Percentiles rank a stretch among this genome's conserved stretches.
Evolutionary conservation across 2,888 invertebrate species (phyloP).

Genomic region (Lepidocyrtoides sp.): DNA sequence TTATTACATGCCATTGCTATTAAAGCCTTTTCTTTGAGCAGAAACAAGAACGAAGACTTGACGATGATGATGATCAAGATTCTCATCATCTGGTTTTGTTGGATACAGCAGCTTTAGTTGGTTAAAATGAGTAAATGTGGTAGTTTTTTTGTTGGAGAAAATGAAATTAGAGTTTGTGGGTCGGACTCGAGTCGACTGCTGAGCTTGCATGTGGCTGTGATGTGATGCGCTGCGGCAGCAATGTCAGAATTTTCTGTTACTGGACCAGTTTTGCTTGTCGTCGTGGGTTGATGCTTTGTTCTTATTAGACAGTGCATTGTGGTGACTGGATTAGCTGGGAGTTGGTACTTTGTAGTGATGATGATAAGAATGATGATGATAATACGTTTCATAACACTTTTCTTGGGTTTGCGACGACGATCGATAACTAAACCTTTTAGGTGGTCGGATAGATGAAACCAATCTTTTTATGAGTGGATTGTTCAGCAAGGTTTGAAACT

Average conservation of each 20-base stretch:
- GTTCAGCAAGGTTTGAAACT: too few relatives aligned
- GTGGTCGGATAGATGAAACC: conserved; percentile 5
- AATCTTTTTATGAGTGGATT: too few relatives aligned
- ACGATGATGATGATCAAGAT: background rate
- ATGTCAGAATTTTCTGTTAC: conserved; percentile 6
- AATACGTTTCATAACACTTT: background rate
- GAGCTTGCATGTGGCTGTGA: conserved; percentile 12
- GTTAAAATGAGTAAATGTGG: background rate
- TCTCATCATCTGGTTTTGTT: background rate
- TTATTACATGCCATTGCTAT: background rate
- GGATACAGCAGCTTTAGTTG: background rate
- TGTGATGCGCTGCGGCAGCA: background rate
- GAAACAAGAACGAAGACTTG: background rate
- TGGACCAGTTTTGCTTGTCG: conserved; percentile 55
- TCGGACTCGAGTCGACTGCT: conserved; percentile 28
- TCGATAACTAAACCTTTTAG: conserved; percentile 22
- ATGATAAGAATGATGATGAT: background rate
- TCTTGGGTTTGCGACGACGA: background rate
- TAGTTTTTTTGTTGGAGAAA: background rate
- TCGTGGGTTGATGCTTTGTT: background rate
- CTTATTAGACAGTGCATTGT: too few relatives aligned
- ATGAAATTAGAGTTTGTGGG: conserved; percentile 60
- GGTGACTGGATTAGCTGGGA: conserved; percentile 19
- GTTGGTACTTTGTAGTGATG: background rate
- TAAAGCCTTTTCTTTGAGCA: background rate